Base-by-base conservation (phyloP, 2,888 invertebrate species). In the Epistrophella euchroma region DNA sequence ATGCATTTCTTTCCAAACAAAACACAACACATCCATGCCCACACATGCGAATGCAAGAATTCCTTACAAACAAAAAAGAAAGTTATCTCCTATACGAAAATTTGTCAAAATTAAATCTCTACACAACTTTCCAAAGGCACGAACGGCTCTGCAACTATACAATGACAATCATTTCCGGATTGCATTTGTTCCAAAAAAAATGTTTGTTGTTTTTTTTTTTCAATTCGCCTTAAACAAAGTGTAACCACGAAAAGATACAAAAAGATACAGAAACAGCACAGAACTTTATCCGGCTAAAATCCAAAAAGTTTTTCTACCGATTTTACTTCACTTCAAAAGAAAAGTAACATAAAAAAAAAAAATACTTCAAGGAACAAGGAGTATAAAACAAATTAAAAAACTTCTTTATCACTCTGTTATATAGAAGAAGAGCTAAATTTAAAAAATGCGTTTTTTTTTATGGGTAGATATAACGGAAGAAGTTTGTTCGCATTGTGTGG, bases 121-220 rank as follows among this genome's bases (percentile, higher is more conserved):
- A 58, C 68, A 55, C 68, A 60, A 43, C 64, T 52, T 66, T 35
- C 19, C 32, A 50, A 50, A 50, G n/a, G 55, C 56, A 50, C 50
- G 50, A 68, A n/a, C 32, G 40, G 62, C 68, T 79, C 58, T 70
- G n/a, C 43, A 52, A 78, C 74, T 79, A n/a, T n/a, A 52, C 52
- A 52, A 52, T 52, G 52, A 52, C 74, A 84, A 75, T 84, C 84
- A 71, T 75, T 72, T 75, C 84, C 79, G 84, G 80, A 75, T 72
- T 80, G 75, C 50, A 40, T 80, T 43, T 64, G 45, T 64, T 64
- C 52, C 15, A 37, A 68, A 68, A 62, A 47, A 32, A 58, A 37
- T 28, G 4, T 28, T 2, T 71, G 35, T 15, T 52, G 52, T 52
- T 50, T 35, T 50, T 47, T 28, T 28, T 25, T 35, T 47, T 43